Percentiles rank a stretch among this genome's conserved stretches.
Conservation (phyloP, 2,888 invertebrate species). For the Chrysodeixis includens region DNA sequence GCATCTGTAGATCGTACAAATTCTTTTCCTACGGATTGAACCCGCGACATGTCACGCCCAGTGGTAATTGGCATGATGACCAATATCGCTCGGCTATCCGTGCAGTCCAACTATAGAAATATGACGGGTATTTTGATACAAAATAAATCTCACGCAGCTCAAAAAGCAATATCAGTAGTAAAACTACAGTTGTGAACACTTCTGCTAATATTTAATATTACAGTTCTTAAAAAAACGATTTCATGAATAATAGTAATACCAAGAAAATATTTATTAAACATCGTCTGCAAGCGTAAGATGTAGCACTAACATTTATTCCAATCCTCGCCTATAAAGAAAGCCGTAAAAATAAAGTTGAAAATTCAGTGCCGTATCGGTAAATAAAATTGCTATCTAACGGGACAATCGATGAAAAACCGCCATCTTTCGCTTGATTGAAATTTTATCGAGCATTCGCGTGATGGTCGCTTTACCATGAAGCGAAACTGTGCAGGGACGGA, state of each 20-base stretch:
- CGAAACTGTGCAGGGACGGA: slow-evolving; percentile 52
- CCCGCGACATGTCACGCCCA: too few species aligned
- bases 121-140: too few species aligned
- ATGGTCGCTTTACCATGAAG: slow-evolving; percentile 53
- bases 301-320: background rate
- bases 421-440: slow-evolving; percentile 73
- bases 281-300: background rate
- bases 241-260: background rate
- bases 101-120: too few species aligned
- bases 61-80: too few species aligned
- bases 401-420: slow-evolving; percentile 80
- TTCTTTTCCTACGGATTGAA: too few species aligned
- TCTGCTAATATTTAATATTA: too few species aligned
- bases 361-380: slow-evolving; percentile 45
- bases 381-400: slow-evolving; percentile 55
- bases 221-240: background rate
- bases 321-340: slow-evolving; percentile 3
- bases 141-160: too few species aligned
- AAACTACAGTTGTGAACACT: too few species aligned
- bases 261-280: background rate
- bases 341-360: slow-evolving; percentile 46
- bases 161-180: too few species aligned
- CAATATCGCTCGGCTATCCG: too few species aligned
- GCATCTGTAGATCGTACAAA: too few species aligned
- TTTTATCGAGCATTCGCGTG: slow-evolving; percentile 80